Conservation (phyloP, 2,888 invertebrate species). For the Leucoptera coffeella region DNA sequence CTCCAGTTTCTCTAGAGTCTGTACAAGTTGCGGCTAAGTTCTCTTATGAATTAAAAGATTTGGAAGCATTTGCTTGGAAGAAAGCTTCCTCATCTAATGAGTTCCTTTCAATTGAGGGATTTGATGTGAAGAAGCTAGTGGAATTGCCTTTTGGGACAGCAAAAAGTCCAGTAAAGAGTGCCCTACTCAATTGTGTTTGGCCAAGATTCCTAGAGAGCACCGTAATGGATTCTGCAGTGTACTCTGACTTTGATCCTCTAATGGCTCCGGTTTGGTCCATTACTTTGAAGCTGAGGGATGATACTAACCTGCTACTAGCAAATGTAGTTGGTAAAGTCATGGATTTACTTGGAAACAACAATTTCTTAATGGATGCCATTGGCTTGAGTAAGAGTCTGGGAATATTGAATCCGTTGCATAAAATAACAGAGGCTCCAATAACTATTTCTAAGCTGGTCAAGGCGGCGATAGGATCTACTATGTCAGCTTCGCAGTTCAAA, state of each 20-base stretch:
- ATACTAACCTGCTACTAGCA: constrained; percentile 69
- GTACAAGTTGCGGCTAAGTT: constrained; percentile 69
- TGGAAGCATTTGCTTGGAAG: constrained; percentile 57
- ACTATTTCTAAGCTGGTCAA: constrained; percentile 57
- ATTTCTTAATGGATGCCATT: constrained; percentile 35
- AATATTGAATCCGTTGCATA: constrained; percentile 54
- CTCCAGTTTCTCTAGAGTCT: constrained; percentile 54
- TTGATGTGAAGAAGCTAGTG: constrained; percentile 36
- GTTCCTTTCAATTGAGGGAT: constrained; percentile 39
- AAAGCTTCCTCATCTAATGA: constrained; percentile 40
- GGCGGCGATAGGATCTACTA: constrained; percentile 44
- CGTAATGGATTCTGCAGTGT: constrained; percentile 80
- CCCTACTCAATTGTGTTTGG: constrained; percentile 80
- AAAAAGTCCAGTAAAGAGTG: constrained; percentile 72
- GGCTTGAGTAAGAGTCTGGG: constrained; percentile 42
- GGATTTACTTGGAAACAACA: constrained; percentile 53
- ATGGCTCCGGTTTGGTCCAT: constrained; percentile 75
- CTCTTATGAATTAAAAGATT: constrained; percentile 63
- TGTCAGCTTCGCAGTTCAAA: constrained; percentile 51
- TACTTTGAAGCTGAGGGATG: constrained; percentile 59
- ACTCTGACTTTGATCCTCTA: constrained; percentile 80
- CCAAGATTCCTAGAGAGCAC: constrained; percentile 77
- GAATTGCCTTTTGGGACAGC: constrained; percentile 80
- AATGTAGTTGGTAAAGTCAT: constrained; percentile 70
- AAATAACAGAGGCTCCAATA: constrained; percentile 73